Evolutionary conservation across 2,888 invertebrate genomes (phyloP).

Genomic region (Orthosia gothica): DNA sequence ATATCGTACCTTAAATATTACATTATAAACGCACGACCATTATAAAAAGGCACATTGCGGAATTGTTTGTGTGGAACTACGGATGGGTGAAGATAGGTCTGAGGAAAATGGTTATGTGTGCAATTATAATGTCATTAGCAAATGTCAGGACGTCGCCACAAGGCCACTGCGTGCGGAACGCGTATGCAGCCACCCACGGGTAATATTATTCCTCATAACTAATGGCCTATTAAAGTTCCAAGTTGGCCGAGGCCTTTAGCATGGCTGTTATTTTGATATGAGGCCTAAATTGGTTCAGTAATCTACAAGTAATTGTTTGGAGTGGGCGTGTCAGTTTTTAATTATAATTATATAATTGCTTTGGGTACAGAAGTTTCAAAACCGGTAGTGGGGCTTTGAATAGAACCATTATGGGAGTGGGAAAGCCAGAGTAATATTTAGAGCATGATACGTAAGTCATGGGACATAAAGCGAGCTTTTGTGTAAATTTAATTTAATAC

Average conservation of each 20-base stretch:
- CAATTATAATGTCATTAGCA: conserved; percentile 84
- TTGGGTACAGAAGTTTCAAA: conserved; percentile 53
- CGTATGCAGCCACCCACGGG: conserved; percentile 68
- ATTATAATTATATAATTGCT: conserved; percentile 64
- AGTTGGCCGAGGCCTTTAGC: conserved; percentile 56
- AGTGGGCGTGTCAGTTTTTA: conserved; percentile 65
- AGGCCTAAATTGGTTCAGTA: conserved; percentile 65
- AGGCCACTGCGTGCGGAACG: conserved; percentile 73
- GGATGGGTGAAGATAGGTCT: conserved; percentile 56
- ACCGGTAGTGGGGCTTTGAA: conserved; percentile 61
- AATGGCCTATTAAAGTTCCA: conserved; percentile 68
- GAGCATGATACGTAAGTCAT: conserved; percentile 38
- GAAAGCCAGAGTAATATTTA: conserved; percentile 42
- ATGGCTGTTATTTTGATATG: conserved; percentile 63
- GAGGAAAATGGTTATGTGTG: conserved; percentile 60
- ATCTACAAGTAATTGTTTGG: conserved; percentile 66
- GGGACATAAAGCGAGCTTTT: conserved; percentile 29
- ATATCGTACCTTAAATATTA: conserved; percentile 68
- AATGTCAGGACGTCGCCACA: conserved; percentile 78
- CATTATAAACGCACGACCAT: conserved; percentile 60
- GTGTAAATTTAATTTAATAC: conserved; percentile 36
- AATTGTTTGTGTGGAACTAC: conserved; percentile 42
- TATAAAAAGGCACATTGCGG: conserved; percentile 57
- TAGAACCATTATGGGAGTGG: conserved; percentile 58
- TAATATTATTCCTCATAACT: conserved; percentile 66